phyloP scores from a whole-genome alignment of 2,888 invertebrate species.

The Chironomus riparius region DNA sequence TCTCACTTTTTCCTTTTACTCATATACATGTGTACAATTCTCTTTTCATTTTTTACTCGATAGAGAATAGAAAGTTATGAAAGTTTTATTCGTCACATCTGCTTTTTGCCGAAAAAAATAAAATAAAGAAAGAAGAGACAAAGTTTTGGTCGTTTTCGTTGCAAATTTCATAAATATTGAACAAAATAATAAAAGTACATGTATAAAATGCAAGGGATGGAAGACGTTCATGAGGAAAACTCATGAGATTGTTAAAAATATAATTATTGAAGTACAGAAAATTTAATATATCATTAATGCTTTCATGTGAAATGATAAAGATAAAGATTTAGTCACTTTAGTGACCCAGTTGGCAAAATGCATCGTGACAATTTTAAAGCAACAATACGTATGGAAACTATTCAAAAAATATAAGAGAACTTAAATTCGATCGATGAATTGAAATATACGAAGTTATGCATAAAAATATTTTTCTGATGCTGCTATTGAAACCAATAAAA shows the following conservation, averaged over 20 bases:
- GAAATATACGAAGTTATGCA: neutral
- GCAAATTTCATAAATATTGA: conserved; percentile 18
- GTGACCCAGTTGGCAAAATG: conserved; percentile 1
- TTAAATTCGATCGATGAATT: neutral
- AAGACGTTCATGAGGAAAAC: too few species aligned
- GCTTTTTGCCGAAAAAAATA: neutral
- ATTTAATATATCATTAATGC: too few species aligned
- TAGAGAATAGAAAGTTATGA: neutral
- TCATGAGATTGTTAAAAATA: too few species aligned
- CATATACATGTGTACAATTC: too few species aligned
- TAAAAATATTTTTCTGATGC: neutral
- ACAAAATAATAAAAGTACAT: too few species aligned
- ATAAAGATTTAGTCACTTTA: neutral
- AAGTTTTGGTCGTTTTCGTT: neutral
- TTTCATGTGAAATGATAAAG: neutral
- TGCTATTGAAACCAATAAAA: conserved; percentile 2
- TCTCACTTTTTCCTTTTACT: neutral
- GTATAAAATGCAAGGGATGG: too few species aligned
- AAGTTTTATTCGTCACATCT: conserved; percentile 26
- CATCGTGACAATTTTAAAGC: neutral
- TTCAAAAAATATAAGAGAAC: too few species aligned
- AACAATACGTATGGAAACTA: too few species aligned
- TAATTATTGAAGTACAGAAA: too few species aligned
- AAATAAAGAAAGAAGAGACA: conserved; percentile 2
- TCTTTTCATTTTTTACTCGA: neutral